A percentile compares a stretch with the other conserved stretches of the same genome.
These are phyloP conservation scores for Acrossocheilus fasciatus DNA, from an alignment of 2,797 vertebrate genomes.

Conservation along the genomic window DNA sequence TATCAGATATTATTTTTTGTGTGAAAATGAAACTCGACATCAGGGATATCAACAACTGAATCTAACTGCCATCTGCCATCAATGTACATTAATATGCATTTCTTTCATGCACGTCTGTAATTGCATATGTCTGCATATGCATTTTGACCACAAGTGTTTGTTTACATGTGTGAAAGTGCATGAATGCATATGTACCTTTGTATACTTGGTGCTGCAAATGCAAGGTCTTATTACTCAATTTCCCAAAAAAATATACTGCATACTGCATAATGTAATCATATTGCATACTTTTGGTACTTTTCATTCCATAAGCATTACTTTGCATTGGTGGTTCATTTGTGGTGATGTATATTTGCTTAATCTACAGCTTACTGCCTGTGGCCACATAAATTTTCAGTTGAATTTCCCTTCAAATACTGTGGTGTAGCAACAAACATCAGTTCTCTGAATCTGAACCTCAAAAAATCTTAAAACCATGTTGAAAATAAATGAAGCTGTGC, in stretches of 20 bases:
- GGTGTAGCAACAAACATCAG: conserved; percentile 43
- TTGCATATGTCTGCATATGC: background rate
- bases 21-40: background rate
- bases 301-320: background rate
- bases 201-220: background rate
- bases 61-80: background rate
- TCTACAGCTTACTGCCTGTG: conserved; percentile 16
- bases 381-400: conserved; percentile 34
- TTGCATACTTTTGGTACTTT: too few relatives aligned
- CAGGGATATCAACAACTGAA: background rate
- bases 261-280: background rate
- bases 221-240: too few relatives aligned
- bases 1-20: background rate
- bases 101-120: background rate
- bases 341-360: conserved; percentile 24
- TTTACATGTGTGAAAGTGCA: conserved; percentile 8
- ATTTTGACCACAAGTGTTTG: background rate
- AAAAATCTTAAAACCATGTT: background rate
- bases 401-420: conserved; percentile 53
- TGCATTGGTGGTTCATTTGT: conserved; percentile 19
- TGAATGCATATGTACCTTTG: background rate
- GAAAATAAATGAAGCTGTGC: background rate
- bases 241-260: background rate
- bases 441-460: conserved; percentile 48
- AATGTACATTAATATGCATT: background rate